Base-by-base conservation (phyloP, 1,140 invertebrate genomes). In the Coelopa frigida region DNA sequence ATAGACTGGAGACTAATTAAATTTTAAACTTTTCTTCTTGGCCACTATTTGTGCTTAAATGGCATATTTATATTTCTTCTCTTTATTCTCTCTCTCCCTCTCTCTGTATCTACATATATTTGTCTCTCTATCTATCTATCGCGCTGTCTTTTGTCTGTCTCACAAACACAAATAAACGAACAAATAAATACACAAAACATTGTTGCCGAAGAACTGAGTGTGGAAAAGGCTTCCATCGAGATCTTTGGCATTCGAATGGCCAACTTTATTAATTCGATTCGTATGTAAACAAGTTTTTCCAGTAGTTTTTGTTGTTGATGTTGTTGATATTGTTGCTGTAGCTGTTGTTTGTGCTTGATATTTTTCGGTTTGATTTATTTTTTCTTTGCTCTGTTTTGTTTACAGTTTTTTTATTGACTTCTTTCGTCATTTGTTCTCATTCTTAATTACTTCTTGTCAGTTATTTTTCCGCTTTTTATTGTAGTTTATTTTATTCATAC, bases 211-310 rank as follows among this genome's bases (percentile, higher is more conserved):
- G 41, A 43, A 43, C 33, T 32, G 27, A 44, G 33, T 36, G 29
- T 39, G 48, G 48, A 50, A 50, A 50, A 44, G 40, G 37, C 43
- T 60, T 66, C 62, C 47, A 66, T 66, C 58, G 62, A 66, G 56
- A 63, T 66, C 56, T 66, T 66, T 58, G 62, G 62, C 59, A 57
- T 62, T 51, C 62, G 62, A 52, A 66, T 66, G 62, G 62, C 62
- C 59, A 66, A 57, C 62, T 66, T 66, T 65, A 66, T 66, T 55
- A 66, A 63, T 53, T 65, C 62, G 52, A 62, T 66, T 66, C 62
- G 62, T 66, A 66, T 66, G 62, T 66, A 66, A 66, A 62, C 61
- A 61, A 64, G 61, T 64, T 64, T 64, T 64, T 64, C 61, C 51
- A 64, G 58, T 64, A 37, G 26, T 36, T 17, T 29, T 8, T n/a